Base-by-base conservation (phyloP, 1,140 invertebrate genomes). In the Lysiphlebus fabarum region DNA sequence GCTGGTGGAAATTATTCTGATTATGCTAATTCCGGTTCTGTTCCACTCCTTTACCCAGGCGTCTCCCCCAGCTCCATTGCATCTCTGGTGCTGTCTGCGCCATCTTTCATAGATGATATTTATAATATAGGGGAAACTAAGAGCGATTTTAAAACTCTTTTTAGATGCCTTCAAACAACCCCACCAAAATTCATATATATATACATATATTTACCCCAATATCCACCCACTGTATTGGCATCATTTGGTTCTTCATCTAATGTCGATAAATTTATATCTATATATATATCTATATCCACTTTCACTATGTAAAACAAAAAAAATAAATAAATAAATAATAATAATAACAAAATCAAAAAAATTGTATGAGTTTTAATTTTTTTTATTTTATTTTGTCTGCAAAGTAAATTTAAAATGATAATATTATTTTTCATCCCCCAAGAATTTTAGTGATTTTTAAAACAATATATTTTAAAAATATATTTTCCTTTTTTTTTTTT, bases 1-100 rank as follows among this genome's bases (percentile, higher is more conserved):
- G 77, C 78, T 81, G 78, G 76, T 76, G 74, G 76, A 78, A 79
- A 81, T 81, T 80, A 81, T 81, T 81, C 78, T 80, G 78, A 81
- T 81, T 81, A 80, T 81, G 79, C 79, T 81, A 81, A 81, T 81
- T 80, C 74, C 73, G 72, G 75, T 76, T 79, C 77, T 80, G 77
- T 79, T 79, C 77, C 77, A 78, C 78, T 79, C 78, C 75, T 78
- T 78, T 78, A 78, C 75, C 76, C 75, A 73, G 67, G 65, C 72
- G 67, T 62, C 60, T 45, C 58, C 49, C 60, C 55, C 49, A 41
- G 40, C 49, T 50, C 61, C 65, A 65, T 63, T 61, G 61, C 58
- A 56, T 65, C 65, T 63, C 65, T 64, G 58, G 56, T 66, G 62
- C 77, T 80, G 78, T 79, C 78, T 80, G 69, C 75, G 78, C 77